Evolutionary conservation across 1,140 invertebrate species (phyloP), one percentile per base, ranked within the genome.

Genomic region (Fopius arisanus): DNA sequence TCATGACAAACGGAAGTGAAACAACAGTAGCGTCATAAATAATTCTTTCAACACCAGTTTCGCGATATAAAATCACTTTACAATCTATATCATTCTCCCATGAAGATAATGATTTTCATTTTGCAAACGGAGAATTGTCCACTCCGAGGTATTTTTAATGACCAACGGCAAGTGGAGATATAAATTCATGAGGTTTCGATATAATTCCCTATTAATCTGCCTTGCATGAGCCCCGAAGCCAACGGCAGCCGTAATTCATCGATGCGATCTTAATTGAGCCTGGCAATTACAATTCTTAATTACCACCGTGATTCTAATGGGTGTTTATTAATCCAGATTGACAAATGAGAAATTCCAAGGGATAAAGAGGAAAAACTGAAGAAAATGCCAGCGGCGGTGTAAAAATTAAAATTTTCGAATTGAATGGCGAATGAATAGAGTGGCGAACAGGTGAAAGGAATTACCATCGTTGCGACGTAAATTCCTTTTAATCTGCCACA

Each of bases 161-260:
- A 40, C n/a, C 1, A 37, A 67, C 16, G 19, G 9, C n/a, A 23
- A 51, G 23, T 41, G 2, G 19, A 19, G 40, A 41, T 40, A 40
- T 12, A 67, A 70, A 70, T 70, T 70, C 48, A 70, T 70, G 48
- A 33, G 19, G 48, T 29, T 33, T 43, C 31, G 28, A 68, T 59
- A 70, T 70, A 59, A 70, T 54, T 70, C 51, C 31, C 68, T 48
- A 70, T 59, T 70, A 59, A 70, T 70, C 28, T 29, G 51, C 51
- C 48, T 70, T 14, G 51, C 54, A 59, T 59, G 54, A 26, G 54
- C 54, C 54, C 43, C 54, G 1, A 59, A 59, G 54, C 54, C 54
- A 59, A 59, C 23, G 23, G 23, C 21, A 59, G 54, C 14, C 10
- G 19, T 28, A 59, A 59, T 59, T 29, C 41, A 68, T 68, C 41